phyloP scores from a whole-genome alignment of 2,113 vertebrate species.

The Columba janthina region DNA sequence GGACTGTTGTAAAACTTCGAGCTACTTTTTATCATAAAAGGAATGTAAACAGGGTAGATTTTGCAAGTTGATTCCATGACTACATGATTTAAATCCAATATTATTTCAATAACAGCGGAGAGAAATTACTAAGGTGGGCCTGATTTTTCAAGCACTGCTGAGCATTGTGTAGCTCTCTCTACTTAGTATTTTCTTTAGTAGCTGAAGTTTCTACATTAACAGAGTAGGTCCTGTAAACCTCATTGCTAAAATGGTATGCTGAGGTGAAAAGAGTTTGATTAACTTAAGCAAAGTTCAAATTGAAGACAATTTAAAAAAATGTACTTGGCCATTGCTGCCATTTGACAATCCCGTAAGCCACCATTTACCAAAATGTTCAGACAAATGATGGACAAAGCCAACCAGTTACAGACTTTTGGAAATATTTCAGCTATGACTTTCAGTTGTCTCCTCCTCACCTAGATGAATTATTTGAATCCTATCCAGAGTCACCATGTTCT shows the following conservation, averaged over 20 bases:
- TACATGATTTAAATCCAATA: background rate
- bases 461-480: background rate
- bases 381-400: background rate
- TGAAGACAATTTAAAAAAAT: background rate
- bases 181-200: background rate
- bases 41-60: background rate
- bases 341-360: background rate
- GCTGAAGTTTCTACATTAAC: background rate
- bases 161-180: background rate
- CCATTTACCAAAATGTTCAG: background rate
- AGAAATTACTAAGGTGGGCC: background rate
- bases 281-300: constrained; percentile 17
- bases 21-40: background rate
- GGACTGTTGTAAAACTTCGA: background rate
- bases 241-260: background rate
- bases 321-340: background rate
- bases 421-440: constrained; percentile 13
- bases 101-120: background rate
- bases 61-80: background rate
- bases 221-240: background rate
- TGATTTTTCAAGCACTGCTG: background rate
- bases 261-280: background rate
- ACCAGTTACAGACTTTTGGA: background rate
- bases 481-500: background rate
- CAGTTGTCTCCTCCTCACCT: background rate